phyloP scores from a whole-genome alignment of 2,113 vertebrate genomes.

The Sander vitreus region DNA sequence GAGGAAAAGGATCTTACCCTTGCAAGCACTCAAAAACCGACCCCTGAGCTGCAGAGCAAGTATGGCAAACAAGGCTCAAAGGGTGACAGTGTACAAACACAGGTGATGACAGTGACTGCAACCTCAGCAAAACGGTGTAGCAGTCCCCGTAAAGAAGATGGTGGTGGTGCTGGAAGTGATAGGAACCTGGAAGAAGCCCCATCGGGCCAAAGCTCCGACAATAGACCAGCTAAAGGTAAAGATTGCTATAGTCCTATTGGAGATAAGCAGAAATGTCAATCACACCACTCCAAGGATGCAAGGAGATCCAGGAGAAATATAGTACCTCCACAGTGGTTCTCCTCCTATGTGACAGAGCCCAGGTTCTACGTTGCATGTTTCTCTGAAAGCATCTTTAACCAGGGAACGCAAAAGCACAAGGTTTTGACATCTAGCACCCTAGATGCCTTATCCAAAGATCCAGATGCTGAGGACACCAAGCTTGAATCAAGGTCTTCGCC shows the following conservation, averaged over 20 bases:
- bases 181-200: conserved; percentile 20
- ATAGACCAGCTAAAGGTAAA: conserved; percentile 31
- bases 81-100: neutral
- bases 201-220: conserved; percentile 20
- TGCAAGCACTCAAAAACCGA: neutral
- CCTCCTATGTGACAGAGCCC: conserved; percentile 91
- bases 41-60: conserved; percentile 21
- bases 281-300: conserved; percentile 61
- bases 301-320: conserved; percentile 87
- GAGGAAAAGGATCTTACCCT: conserved; percentile 22
- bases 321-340: conserved; percentile 91
- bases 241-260: neutral
- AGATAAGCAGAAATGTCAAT: conserved; percentile 36
- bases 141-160: conserved; percentile 10
- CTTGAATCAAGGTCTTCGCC: conserved; percentile 13
- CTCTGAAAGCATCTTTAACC: conserved; percentile 84
- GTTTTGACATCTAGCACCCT: conserved; percentile 61
- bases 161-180: neutral
- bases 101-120: conserved; percentile 6
- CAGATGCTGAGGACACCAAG: conserved; percentile 17
- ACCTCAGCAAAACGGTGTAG: neutral
- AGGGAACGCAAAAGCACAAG: conserved; percentile 78
- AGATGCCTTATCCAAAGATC: conserved; percentile 57
- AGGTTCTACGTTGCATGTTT: conserved; percentile 82
- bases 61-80: conserved; percentile 8